Percentiles rank a stretch among this genome's conserved stretches.
Conservation (phyloP, 2,797 vertebrate species). For the Agapornis canus region DNA sequence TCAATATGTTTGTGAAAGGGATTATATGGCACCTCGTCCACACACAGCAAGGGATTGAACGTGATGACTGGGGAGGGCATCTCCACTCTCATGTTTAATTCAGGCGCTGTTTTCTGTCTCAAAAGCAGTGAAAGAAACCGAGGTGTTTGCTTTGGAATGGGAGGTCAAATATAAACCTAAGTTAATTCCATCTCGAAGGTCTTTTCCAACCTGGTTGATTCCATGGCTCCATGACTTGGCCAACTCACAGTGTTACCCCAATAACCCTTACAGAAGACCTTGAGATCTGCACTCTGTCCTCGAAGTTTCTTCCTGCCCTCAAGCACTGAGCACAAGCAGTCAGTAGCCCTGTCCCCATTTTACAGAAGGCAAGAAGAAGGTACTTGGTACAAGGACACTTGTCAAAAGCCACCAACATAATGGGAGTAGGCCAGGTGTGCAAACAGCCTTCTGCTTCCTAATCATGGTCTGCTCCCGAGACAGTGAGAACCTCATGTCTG, state of each 20-base stretch:
- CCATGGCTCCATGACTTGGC: rapidly evolving
- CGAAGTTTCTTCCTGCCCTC: not conserved
- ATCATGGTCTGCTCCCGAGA: not conserved
- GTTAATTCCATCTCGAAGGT: not conserved
- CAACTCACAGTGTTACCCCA: rapidly evolving
- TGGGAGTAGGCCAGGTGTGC: not conserved
- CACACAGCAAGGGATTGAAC: not conserved
- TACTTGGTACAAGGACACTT: not conserved
- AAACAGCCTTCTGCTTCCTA: not conserved
- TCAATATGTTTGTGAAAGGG: not conserved
- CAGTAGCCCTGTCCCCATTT: not conserved
- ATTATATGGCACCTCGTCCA: not conserved
- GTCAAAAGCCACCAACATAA: not conserved
- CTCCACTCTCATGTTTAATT: constrained; percentile 20
- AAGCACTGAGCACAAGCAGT: not conserved
- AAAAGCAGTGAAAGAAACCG: not conserved
- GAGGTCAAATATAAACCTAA: not conserved
- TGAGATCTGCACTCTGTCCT: not conserved
- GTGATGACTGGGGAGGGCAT: not conserved
- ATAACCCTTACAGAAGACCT: not conserved
- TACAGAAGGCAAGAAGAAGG: not conserved
- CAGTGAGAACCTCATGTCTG: rapidly evolving
- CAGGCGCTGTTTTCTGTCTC: not conserved
- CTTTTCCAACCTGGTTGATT: not conserved
- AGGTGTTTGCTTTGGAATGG: rapidly evolving